These are phyloP conservation scores for Prionailurus viverrinus DNA, from an alignment of 2,113 vertebrate species.

Conservation along the genomic window DNA sequence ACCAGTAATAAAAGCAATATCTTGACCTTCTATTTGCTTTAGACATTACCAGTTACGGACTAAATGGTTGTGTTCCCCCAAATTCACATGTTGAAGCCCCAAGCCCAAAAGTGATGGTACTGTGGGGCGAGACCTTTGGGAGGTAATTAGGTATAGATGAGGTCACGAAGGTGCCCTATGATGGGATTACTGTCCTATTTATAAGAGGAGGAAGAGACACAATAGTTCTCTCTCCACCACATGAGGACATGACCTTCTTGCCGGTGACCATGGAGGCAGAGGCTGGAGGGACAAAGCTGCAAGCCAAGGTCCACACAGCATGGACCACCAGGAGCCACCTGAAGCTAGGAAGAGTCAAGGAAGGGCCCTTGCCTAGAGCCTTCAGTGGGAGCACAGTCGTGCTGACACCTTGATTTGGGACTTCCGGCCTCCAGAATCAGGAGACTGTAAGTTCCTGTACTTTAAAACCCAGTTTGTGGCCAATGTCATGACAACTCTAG, in stretches of 20 bases:
- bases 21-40: background rate
- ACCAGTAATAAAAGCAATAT: background rate
- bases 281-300: no score
- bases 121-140: background rate
- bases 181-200: background rate
- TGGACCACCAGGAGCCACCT: background rate
- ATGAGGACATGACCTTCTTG: background rate
- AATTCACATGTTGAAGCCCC: background rate
- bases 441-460: background rate
- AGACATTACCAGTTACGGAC: background rate
- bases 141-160: background rate
- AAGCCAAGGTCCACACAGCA: background rate
- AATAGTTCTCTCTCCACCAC: background rate
- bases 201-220: background rate
- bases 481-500: background rate
- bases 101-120: background rate
- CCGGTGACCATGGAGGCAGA: background rate
- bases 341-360: background rate
- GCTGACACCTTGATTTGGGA: background rate
- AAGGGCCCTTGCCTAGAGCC: background rate
- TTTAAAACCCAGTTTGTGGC: background rate
- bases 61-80: background rate
- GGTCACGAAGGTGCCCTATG: background rate
- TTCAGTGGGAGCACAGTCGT: background rate
- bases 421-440: background rate